Evolutionary conservation across 2,888 invertebrate species (phyloP).

Genomic region (Cheilosia variabilis): DNA sequence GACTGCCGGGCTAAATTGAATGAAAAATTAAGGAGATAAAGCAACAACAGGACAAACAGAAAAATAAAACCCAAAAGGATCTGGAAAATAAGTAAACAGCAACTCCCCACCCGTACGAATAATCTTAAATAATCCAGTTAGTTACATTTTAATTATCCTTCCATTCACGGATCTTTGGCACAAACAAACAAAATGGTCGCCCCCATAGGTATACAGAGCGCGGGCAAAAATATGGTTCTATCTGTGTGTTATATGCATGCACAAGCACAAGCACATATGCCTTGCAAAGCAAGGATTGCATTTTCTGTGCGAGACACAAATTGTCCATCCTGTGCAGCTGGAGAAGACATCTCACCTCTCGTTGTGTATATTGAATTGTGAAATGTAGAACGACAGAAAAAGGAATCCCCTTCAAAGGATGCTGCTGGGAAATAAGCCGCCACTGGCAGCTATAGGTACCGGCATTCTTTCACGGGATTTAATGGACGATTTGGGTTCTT

Average conservation of each 20-base stretch:
- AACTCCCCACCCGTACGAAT: constrained; percentile 42
- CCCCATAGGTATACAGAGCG: neutral
- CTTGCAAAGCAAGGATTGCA: neutral
- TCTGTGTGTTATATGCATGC: neutral
- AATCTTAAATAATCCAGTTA: constrained; percentile 75
- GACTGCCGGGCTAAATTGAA: constrained; percentile 66
- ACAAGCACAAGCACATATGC: neutral
- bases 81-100: constrained; percentile 37
- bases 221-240: neutral
- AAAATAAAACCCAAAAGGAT: constrained; percentile 24
- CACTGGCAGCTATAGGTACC: constrained; percentile 5
- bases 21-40: constrained; percentile 62
- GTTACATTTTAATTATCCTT: constrained; percentile 75
- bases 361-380: neutral
- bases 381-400: neutral
- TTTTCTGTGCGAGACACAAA: neutral
- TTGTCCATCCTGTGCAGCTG: neutral
- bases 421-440: neutral
- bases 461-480: constrained; percentile 33
- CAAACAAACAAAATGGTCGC: constrained; percentile 57
- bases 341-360: neutral
- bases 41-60: constrained; percentile 25
- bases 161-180: constrained; percentile 63
- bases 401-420: neutral
- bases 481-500: constrained; percentile 10